Evolutionary conservation across 2,888 invertebrate genomes (phyloP).

Genomic region (Heliconius cydno): DNA sequence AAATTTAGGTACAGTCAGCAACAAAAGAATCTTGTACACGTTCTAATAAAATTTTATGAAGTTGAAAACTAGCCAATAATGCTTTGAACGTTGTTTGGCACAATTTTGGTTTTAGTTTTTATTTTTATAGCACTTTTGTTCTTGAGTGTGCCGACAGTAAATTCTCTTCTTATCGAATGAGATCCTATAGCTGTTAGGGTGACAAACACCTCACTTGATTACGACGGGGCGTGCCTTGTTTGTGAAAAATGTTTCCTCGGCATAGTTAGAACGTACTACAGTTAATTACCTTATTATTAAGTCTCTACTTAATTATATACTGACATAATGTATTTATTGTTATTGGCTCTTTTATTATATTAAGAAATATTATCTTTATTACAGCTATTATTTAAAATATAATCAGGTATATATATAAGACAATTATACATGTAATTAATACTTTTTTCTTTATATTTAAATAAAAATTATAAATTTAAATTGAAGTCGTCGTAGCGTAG

Average conservation of each 20-base stretch:
- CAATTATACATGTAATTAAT: too few species aligned
- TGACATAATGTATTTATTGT: conserved; percentile 23
- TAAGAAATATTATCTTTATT: background rate
- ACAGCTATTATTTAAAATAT: too few species aligned
- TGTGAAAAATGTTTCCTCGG: conserved; percentile 62
- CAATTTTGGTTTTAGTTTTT: conserved; percentile 26
- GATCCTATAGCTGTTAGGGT: conserved; percentile 68
- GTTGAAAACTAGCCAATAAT: conserved; percentile 44
- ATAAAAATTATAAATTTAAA: too few species aligned
- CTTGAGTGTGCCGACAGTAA: conserved; percentile 54
- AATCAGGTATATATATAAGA: too few species aligned
- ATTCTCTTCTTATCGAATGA: conserved; percentile 75
- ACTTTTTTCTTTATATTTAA: too few species aligned
- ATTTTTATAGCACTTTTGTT: conserved; percentile 27
- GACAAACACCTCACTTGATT: conserved; percentile 78
- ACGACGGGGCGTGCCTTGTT: conserved; percentile 69
- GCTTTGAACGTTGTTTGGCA: conserved; percentile 36
- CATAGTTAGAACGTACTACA: conserved; percentile 45
- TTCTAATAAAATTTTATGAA: conserved; percentile 46
- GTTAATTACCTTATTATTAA: conserved; percentile 34
- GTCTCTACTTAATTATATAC: conserved; percentile 20
- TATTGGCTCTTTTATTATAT: background rate
- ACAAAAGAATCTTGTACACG: conserved; percentile 44
- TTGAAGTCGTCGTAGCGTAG: too few species aligned
- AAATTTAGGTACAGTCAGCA: conserved; percentile 41